Conservation (phyloP, 2,113 vertebrate genomes). For the Nycticebus coucang region DNA sequence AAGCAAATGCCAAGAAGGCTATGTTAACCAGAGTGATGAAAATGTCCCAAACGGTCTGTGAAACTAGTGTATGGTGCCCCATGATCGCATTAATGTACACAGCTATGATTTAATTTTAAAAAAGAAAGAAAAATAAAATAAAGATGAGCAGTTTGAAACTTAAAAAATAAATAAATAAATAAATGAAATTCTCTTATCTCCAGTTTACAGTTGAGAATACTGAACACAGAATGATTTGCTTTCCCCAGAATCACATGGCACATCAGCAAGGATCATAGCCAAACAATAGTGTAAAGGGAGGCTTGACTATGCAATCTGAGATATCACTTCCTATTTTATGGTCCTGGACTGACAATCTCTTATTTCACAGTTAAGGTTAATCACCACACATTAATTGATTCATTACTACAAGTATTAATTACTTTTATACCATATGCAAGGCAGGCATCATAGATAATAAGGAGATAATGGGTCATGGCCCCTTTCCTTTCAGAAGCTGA, state of each 20-base stretch:
- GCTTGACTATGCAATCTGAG: neutral
- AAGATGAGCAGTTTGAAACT: no score
- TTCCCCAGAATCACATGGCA: neutral
- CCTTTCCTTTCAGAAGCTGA: neutral
- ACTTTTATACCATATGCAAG: neutral
- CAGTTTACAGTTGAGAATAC: neutral
- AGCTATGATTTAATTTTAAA: no score
- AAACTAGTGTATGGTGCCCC: no score
- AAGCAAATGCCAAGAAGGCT: no score
- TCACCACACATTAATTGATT: neutral
- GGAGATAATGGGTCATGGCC: neutral
- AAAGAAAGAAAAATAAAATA: no score
- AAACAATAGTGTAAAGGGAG: neutral
- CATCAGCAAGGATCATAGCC: neutral
- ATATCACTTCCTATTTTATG: constrained; percentile 25
- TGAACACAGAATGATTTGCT: neutral
- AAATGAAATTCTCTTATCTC: neutral
- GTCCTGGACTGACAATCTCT: neutral
- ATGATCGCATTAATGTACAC: no score
- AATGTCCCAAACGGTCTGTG: no score
- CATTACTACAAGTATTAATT: neutral
- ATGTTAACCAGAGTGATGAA: no score
- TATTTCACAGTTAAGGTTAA: constrained; percentile 25
- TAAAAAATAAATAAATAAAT: no score
- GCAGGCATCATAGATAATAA: neutral